Evolutionary conservation across 2,113 vertebrate species (phyloP).

Genomic region (Callorhinus ursinus): DNA sequence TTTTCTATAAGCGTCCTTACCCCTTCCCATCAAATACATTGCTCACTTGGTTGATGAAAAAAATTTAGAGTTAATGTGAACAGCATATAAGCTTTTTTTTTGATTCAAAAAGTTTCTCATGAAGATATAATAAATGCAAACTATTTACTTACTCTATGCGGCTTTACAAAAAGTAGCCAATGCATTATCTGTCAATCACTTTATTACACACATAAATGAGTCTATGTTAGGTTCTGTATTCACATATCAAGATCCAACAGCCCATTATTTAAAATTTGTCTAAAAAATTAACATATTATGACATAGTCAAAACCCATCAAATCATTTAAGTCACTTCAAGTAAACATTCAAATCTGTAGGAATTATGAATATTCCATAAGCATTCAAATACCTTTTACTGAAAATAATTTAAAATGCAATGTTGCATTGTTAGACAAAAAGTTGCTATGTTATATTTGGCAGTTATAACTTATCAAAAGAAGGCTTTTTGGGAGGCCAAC

Average conservation of each 20-base stretch:
- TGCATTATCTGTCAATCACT: neutral
- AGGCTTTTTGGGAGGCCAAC: conserved; percentile 82
- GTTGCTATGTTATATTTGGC: conserved; percentile 63
- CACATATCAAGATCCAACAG: neutral
- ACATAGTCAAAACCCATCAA: neutral
- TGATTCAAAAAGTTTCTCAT: neutral
- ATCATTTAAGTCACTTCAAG: neutral
- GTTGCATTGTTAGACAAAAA: conserved; percentile 73
- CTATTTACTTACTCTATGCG: neutral
- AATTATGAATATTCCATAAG: neutral
- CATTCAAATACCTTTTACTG: conserved; percentile 20
- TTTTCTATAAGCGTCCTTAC: neutral
- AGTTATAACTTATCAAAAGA: conserved; percentile 82
- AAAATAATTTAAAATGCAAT: conserved; percentile 39
- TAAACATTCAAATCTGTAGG: neutral
- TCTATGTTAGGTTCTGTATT: neutral
- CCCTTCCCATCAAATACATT: neutral
- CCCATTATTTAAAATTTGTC: neutral
- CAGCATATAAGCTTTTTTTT: neutral
- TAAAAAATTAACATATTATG: neutral
- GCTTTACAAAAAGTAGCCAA: conserved; percentile 8
- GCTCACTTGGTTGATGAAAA: neutral
- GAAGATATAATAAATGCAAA: neutral
- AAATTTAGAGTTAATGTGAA: neutral
- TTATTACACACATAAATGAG: neutral